Evolutionary conservation across 1,140 invertebrate species (phyloP), one percentile per base, ranked within the genome.

Genomic region (Bombus pyrosoma): DNA sequence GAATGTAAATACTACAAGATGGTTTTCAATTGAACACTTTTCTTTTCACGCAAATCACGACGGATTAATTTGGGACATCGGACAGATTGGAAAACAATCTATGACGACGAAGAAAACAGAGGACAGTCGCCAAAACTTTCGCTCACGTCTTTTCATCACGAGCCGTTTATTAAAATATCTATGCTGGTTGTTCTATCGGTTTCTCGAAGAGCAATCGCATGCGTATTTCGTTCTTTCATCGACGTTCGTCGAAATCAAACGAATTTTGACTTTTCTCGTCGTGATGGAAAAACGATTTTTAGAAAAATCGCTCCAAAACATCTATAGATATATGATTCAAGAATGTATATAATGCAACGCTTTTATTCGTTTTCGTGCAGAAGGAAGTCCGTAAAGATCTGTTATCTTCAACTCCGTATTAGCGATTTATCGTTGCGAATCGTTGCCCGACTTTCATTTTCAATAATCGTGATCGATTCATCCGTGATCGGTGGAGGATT

Each of bases 161-260:
- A n/a, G 32, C 25, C 41, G 59, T 68, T 83, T 82, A 83, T 86
- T 86, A 86, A 86, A 83, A 86, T 82, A 86, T 66, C 53, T 71
- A 86, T 73, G 66, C 66, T 43, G 32, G 39, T 66, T 76, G 28
- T 83, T 41, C 59, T 39, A n/a, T 81, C 28, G 15, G 2, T 10
- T 64, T 66, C 39, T 79, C 57, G 6, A 13, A 34, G n/a, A 71
- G 37, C 62, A 9, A 41, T 66, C 39, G 47, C 66, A 13, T 15
- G 3, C 9, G 47, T 41, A 28, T 64, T 53, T 9, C 78, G 81
- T 69, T 81, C 28, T 53, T 34, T 37, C 79, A 28, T 53, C 59
- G 47, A 68, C 43, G 64, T 59, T 74, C 22, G 57, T 53, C 69
- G 71, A 73, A 66, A n/a, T 5, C 41, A 3, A 39, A n/a, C 15